Conservation (phyloP, 2,113 vertebrate species). For the Silurus meridionalis region DNA sequence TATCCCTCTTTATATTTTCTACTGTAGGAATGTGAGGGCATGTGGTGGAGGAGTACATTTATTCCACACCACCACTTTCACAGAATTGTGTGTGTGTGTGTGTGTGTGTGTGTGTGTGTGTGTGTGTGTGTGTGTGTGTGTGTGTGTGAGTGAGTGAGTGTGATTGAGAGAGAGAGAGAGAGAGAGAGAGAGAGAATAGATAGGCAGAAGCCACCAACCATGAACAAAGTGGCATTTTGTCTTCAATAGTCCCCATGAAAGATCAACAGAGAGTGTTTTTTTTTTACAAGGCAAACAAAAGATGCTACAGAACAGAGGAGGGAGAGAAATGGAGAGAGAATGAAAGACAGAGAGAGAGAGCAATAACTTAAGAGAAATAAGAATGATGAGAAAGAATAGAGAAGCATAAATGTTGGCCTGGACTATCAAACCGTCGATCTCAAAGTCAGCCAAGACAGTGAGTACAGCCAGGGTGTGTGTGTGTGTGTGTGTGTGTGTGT, state of each 20-base stretch:
- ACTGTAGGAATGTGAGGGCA: neutral
- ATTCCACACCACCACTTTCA: neutral
- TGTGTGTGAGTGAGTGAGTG: too few relatives aligned
- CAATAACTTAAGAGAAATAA: neutral
- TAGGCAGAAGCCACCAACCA: neutral
- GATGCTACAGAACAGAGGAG: neutral
- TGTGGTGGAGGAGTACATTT: neutral
- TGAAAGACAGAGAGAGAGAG: neutral
- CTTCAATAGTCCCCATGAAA: neutral
- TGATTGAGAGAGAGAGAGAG: neutral
- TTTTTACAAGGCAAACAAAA: neutral
- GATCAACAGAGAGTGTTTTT: neutral
- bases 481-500: conserved; percentile 14
- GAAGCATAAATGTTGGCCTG: neutral
- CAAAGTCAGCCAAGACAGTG: conserved; percentile 42
- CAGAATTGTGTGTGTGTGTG: neutral
- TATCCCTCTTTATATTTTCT: neutral
- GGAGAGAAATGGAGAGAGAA: neutral
- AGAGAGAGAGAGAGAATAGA: neutral
- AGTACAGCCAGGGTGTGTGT: conserved; percentile 21
- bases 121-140: neutral
- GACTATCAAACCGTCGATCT: conserved; percentile 31
- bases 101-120: neutral
- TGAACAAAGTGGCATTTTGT: conserved; percentile 5
- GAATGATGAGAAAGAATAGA: neutral